Evolutionary conservation across 2,888 invertebrate species (phyloP).

Genomic region (Atethmia centrago): DNA sequence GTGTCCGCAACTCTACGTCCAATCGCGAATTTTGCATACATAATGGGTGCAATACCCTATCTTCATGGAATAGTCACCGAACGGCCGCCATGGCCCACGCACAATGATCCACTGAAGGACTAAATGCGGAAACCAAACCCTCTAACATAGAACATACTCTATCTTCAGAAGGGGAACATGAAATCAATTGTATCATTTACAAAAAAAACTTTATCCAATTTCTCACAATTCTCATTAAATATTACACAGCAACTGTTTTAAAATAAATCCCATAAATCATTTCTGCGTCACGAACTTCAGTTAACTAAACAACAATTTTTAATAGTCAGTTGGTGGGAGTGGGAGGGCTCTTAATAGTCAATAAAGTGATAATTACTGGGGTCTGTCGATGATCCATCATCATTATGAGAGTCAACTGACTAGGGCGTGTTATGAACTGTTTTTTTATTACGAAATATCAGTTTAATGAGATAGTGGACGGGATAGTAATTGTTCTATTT

Average conservation of each 20-base stretch:
- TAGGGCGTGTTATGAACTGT: conserved; percentile 39
- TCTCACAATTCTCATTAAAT: conserved; percentile 36
- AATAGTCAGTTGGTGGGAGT: conserved; percentile 68
- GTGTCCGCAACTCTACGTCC: too few species aligned
- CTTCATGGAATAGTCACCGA: too few species aligned
- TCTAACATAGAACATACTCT: too few species aligned
- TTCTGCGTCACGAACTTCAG: conserved; percentile 70
- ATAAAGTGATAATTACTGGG: conserved; percentile 81
- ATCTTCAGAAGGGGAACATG: too few species aligned
- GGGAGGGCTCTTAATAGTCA: conserved; percentile 76
- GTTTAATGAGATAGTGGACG: conserved; percentile 14
- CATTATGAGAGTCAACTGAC: conserved; percentile 69
- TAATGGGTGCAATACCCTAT: too few species aligned
- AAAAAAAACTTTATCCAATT: not conserved
- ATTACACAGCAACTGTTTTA: conserved; percentile 44
- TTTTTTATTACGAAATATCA: conserved; percentile 56
- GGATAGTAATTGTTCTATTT: not conserved
- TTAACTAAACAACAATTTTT: conserved; percentile 74
- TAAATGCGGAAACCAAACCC: too few species aligned
- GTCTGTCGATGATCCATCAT: conserved; percentile 80
- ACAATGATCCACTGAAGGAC: too few species aligned
- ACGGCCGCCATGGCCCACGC: too few species aligned
- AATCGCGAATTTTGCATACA: too few species aligned
- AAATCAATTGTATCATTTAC: not conserved
- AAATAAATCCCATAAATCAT: conserved; percentile 75